Evolutionary conservation across 2,797 vertebrate genomes (phyloP), one percentile per base, ranked within the genome.

Genomic region (Catostomus latipinnis): DNA sequence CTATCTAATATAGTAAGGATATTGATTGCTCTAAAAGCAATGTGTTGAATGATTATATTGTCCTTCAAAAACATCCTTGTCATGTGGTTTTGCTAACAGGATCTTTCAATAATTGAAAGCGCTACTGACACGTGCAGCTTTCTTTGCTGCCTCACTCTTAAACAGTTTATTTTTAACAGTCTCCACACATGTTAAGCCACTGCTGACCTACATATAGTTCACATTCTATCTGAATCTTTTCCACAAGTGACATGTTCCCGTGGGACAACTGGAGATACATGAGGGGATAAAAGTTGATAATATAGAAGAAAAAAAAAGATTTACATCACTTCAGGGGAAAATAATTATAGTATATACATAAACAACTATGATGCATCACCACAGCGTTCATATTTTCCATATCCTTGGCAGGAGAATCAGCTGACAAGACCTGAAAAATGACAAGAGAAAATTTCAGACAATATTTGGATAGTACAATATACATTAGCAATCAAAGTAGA

Each of bases 401-500:
- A 52, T 58, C 49, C 18, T 67, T 52, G 58, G 16, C 49, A 71
- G 45, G 48, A 0, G 6, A 61, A 85, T 94, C 90, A 95, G 92
- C 94, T 94, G 83, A 95, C 94, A 83, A 95, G 93, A 89, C 94
- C 94, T 94, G 85, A 12, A 89, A 84, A 12, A 78, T 14, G 82
- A 7, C 8, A 79, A 14, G 1, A 60, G 16, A 12, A 49, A 12
- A 34, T 3, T 7, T 57, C 9, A 72, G 16, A 57, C 6, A 43
- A 12, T 6, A 49, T 9, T 6, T 50, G 11, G 34, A 78, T 0
- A 54, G 11, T 8, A 18, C 16, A 62, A 71, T n/a, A 56, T 4
- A 11, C 1, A 11, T 11, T 34, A 13, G 1, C 43, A 14, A 14
- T 1, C 10, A 22, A 61, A 60, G 22, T 22, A 60, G 53, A 56